phyloP scores from a whole-genome alignment of 2,113 vertebrate species.

The Struthidea cinerea region DNA sequence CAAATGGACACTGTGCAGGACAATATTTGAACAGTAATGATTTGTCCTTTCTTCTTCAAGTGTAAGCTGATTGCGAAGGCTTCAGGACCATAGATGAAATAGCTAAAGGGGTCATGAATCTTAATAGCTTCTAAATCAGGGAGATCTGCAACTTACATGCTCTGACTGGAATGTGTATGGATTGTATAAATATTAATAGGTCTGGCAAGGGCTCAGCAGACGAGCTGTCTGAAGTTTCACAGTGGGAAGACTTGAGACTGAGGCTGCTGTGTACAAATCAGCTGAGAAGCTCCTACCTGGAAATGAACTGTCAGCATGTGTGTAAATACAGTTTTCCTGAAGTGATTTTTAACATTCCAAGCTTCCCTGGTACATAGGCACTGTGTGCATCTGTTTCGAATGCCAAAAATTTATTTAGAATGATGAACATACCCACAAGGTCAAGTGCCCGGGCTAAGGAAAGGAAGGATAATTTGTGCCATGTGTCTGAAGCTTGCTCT shows the following conservation, averaged over 20 bases:
- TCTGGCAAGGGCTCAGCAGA: constrained; percentile 59
- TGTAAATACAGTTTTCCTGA: constrained; percentile 62
- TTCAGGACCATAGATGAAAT: constrained; percentile 65
- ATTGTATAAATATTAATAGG: constrained; percentile 80
- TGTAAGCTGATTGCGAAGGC: constrained; percentile 70
- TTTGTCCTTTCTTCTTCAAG: constrained; percentile 72
- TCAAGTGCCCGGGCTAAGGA: neutral
- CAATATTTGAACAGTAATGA: constrained; percentile 77
- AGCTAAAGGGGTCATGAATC: constrained; percentile 75
- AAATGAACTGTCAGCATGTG: constrained; percentile 74
- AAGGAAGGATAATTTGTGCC: neutral
- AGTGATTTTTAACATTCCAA: constrained; percentile 44
- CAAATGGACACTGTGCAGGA: constrained; percentile 60
- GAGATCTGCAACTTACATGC: constrained; percentile 71
- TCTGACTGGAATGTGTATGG: constrained; percentile 69
- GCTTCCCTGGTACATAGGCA: neutral
- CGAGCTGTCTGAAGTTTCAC: constrained; percentile 74
- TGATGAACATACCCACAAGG: neutral
- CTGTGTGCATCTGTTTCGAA: neutral
- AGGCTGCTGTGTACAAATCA: constrained; percentile 34
- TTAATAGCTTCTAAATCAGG: constrained; percentile 78
- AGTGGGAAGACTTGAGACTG: constrained; percentile 71
- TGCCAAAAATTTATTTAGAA: neutral
- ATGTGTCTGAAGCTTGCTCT: neutral
- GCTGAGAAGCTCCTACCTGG: constrained; percentile 56